These are phyloP conservation scores for Dicyrtomina minuta DNA, from an alignment of 2,888 invertebrate species.

Conservation along the genomic window DNA sequence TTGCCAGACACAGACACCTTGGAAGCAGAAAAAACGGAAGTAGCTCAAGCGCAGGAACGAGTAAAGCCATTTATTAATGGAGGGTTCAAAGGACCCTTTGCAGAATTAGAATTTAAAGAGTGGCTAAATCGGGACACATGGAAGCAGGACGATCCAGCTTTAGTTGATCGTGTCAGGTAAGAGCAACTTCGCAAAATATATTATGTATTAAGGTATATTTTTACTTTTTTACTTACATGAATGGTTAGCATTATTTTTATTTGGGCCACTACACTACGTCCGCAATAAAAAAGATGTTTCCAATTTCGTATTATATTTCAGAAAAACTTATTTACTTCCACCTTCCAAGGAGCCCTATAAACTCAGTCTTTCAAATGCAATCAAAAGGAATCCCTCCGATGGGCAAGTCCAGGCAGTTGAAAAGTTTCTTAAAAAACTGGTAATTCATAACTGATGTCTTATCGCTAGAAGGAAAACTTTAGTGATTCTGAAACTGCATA, in stretches of 20 bases:
- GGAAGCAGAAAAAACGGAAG: no score
- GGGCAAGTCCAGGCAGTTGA: constrained; percentile 31
- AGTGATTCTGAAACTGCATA: not conserved
- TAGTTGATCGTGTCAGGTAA: constrained; percentile 19
- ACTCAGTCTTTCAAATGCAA: constrained; percentile 16
- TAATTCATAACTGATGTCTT: not conserved
- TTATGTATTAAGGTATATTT: not conserved
- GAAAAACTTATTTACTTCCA: constrained; percentile 18
- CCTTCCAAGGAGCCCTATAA: constrained; percentile 17
- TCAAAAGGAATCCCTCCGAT: constrained; percentile 24
- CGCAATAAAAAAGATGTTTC: not conserved
- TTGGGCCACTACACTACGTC: no score
- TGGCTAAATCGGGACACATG: constrained; percentile 28
- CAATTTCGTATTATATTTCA: not conserved
- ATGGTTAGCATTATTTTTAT: not conserved
- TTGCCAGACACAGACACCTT: not conserved
- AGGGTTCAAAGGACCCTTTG: constrained; percentile 2
- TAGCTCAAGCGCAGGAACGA: not conserved
- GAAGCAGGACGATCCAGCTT: constrained; percentile 20
- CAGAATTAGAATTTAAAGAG: constrained; percentile 27
- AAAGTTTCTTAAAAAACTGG: constrained; percentile 20
- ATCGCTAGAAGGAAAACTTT: no score
- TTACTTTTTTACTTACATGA: not conserved
- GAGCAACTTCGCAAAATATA: no score
- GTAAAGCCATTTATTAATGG: constrained; percentile 11